Base-by-base conservation (phyloP, 2,797 vertebrate genomes). In the Cynopterus sphinx region DNA sequence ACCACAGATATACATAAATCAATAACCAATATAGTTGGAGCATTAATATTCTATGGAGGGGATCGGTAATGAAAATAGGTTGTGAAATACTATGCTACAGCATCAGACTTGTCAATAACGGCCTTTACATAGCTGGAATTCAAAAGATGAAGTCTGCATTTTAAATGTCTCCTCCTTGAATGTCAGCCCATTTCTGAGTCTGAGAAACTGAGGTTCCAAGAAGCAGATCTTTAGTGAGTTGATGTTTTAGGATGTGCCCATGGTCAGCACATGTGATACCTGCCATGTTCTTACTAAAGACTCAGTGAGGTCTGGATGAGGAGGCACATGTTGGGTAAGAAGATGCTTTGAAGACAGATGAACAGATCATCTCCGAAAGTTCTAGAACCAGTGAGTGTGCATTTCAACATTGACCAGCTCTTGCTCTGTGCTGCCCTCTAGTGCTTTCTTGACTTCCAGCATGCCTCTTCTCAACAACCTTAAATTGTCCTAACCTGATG, bases 361-460 rank as follows among this genome's bases (percentile, higher is more conserved):
- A 73, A 41, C 33, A 41, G 19, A 59, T 10, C 22, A 41, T 11
- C 49, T 94, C 78, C 16, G 77, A 83, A 86, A 67, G 67, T 53
- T 17, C 24, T 22, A n/a, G 22, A 31, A 43, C 36, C 4, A 43
- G 12, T 2, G 22, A 46, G 9, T 46, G 46, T 51, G 10, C 65
- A 46, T 22, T 63, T 68, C 53, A 36, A 28, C 13, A 9, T n/a
- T 31, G 28, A 51, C n/a, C 16, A 75, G 86, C 9, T 65, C 73
- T 90, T 95, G 87, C 77, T 94, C 82, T 68, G 70, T 87, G 78
- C 96, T 87, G 74, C 87, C 90, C 90, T 84, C 95, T 92, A 82
- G 90, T 95, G 90, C 51, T 36, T 6, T 28, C 43, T 61, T 26
- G 43, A 49, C 11, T 65, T 73, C 51, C 33, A 26, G 41, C 19